Base-by-base conservation (phyloP, 2,113 vertebrate genomes). In the Ciconia maguari region DNA sequence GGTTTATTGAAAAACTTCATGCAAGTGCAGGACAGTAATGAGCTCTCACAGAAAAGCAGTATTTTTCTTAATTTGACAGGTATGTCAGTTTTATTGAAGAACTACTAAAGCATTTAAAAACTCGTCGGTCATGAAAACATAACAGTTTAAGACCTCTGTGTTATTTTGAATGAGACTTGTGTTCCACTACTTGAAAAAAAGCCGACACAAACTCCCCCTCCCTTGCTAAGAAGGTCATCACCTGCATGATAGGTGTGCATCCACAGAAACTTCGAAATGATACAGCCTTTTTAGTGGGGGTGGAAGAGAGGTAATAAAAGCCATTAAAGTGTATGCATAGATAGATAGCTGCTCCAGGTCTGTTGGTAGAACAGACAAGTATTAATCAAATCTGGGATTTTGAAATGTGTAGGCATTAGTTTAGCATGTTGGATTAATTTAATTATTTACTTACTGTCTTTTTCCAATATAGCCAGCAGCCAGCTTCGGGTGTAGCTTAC, bases 401-500 rank as follows among this genome's bases (percentile, higher is more conserved):
- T 89, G 41, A 68, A 75, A 81, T 20, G 19, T 58, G 30, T 60
- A n/a, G 27, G 38, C 29, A 41, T 78, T n/a, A 34, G 6, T 16
- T 71, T 51, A 65, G 6, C 44, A 5, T 13, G 1, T 46, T 77
- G 75, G 16, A 70, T 78, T 93, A 60, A 58, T 52, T 8, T 60
- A 66, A 77, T 54, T 30, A 13, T 34, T 86, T 89, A 12, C 36
- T 82, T 70, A 7, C 24, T 97, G 75, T 94, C 87, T 52, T 96
- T 78, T 97, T 85, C 77, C 74, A 27, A 84, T 96, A 17, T 96
- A 99, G 99, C 98, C 99, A 99, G 98, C 99, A 99, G 98, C 99
- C 99, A 89, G 96, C 98, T 86, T 99, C 99, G 69, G 99, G 99
- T 98, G 99, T 99, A 96, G 99, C 99, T 36, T 99, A 99, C 97